Base-by-base conservation (phyloP, 2,113 vertebrate genomes). In the Bujurquina vittata region DNA sequence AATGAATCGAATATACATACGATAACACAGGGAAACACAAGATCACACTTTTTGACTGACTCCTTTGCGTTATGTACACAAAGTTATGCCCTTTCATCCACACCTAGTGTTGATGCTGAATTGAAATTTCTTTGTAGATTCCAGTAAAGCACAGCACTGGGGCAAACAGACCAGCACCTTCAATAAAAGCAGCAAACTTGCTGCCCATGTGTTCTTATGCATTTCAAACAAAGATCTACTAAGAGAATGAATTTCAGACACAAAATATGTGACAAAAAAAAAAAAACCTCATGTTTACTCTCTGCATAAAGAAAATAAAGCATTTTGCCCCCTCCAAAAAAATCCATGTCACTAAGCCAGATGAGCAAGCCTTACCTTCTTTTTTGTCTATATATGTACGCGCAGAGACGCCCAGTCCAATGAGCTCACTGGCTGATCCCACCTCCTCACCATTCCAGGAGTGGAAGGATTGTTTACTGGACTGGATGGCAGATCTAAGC, bases 371-470 rank as follows among this genome's bases (percentile, higher is more conserved):
- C 73, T 92, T 58, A 97, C 97, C 96, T 91, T 95, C 93, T 84
- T 89, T 94, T 95, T 96, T 96, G 74, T 91, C 92, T 54, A 93
- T 95, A 90, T 97, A 97, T 0, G 96, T 97, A 17, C 95, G 91
- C 20, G 97, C 97, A 1, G 97, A 97, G 43, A 97, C 97, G 79
- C 97, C 97, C 58, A 98, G 96, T 43, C 93, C 95, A 61, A 98
- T 97, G 46, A 97, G 92, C 81, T 99, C 98, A 73, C 94, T 94
- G 1, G 96, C 92, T 54, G 97, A 97, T 79, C 96, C 97, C 3
- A 93, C 94, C 81, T 94, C 96, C 6, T 96, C 96, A 52, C 65
- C 74, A 9, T 95, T 96, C 94, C 92, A 95, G 61, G 95, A 96
- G 4, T 94, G 93, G n/a, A 93, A 81, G 84, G 94, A 95, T 52